These are phyloP conservation scores for Chelonia mydas DNA, from an alignment of 2,797 vertebrate species.

Conservation along the genomic window DNA sequence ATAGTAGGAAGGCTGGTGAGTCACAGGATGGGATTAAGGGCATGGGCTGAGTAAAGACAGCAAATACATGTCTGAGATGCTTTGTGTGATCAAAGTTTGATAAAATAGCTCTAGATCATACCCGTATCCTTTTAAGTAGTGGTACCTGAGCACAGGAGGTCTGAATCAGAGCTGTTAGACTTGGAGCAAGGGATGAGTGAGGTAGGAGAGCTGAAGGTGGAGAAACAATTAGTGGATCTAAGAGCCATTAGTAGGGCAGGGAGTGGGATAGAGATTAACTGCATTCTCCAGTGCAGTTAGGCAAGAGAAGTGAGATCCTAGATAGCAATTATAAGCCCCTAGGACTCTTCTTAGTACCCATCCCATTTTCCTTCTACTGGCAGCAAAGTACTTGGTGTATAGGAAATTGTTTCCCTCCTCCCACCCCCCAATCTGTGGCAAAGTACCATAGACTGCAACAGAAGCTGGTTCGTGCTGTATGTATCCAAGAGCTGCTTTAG, in stretches of 20 bases:
- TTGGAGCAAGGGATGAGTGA: neutral
- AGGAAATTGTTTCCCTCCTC: too few relatives aligned
- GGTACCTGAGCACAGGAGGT: neutral
- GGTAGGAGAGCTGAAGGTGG: accelerated
- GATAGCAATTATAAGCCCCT: neutral
- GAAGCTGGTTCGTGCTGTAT: neutral
- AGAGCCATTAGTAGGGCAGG: neutral
- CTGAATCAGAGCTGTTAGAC: neutral
- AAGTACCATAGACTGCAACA: neutral
- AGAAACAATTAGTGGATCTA: neutral
- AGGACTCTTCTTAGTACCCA: neutral
- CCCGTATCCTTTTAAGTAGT: neutral
- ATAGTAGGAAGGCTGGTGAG: accelerated
- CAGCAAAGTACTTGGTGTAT: neutral
- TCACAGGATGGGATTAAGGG: neutral
- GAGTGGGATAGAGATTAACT: neutral
- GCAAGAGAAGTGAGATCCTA: neutral
- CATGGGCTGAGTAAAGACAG: neutral
- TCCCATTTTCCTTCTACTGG: neutral
- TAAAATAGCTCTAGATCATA: neutral
- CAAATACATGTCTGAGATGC: neutral
- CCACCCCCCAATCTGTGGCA: neutral
- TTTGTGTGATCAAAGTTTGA: neutral
- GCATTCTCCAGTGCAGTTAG: neutral
- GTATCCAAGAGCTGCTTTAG: neutral